These are phyloP conservation scores for Aphelocoma californica DNA, from an alignment of 2,797 vertebrate genomes.

Conservation along the genomic window DNA sequence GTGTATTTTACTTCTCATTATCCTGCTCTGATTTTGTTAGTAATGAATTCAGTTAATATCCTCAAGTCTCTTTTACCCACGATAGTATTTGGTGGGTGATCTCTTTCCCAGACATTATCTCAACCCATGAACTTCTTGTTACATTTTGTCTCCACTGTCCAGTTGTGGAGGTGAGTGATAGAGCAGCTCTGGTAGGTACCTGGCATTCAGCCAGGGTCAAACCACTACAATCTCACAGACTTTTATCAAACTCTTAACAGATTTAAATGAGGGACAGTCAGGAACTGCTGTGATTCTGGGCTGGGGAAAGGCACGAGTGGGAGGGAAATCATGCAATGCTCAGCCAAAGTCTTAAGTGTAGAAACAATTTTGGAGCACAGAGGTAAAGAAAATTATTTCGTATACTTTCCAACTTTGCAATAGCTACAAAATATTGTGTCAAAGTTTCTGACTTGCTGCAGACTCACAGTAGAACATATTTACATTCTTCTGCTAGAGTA, in stretches of 20 bases:
- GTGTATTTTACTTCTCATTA: neutral
- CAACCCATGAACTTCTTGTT: neutral
- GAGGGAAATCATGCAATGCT: neutral
- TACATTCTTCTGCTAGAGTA: neutral
- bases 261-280: constrained; percentile 39
- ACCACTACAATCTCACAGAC: neutral
- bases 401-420: neutral
- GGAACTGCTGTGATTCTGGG: neutral
- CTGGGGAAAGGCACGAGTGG: neutral
- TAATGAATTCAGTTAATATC: neutral
- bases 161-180: neutral
- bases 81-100: neutral
- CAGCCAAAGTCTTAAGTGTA: neutral
- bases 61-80: neutral
- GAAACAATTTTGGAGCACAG: neutral
- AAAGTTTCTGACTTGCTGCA: neutral
- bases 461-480: neutral
- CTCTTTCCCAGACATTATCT: neutral
- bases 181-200: neutral
- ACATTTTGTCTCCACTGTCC: neutral
- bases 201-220: neutral
- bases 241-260: constrained; percentile 33
- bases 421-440: neutral
- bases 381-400: neutral
- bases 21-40: neutral